Evolutionary conservation across 2,113 vertebrate species (phyloP), one percentile per base, ranked within the genome.

Genomic region (Colius striatus): DNA sequence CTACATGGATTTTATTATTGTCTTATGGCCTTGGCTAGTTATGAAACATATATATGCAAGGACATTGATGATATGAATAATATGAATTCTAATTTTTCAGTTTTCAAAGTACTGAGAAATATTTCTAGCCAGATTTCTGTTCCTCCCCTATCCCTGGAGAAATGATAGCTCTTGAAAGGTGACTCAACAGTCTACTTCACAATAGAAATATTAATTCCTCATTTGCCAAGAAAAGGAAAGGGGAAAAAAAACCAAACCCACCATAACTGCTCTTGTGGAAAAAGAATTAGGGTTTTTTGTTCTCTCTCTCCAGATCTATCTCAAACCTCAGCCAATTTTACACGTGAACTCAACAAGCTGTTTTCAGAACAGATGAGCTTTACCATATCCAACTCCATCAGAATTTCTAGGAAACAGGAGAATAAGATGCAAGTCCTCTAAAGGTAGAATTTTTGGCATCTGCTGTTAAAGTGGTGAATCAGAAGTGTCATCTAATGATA

Each of bases 361-460:
- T 61, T 14, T 77, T 79, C 48, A 66, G 67, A 88, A 83, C 51
- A 53, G 55, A 58, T 86, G 48, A 85, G 38, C 62, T 95, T 90
- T 65, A 80, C 65, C 43, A 48, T 72, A 61, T 78, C 86, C 60
- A 93, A 55, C 53, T 92, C 55, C 83, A 93, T 47, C 34, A 86
- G 53, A 60, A 81, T 94, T 90, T 92, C 84, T 92, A 94, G 70
- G 91, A 94, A 97, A 60, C 22, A 25, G 34, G 51, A 88, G 47
- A 93, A 87, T 72, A 93, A 86, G 45, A 76, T 17, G 23, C 21
- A 79, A 63, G 43, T 60, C 38, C 47, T 86, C 84, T 77, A 86
- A 74, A 67, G 55, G 25, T 43, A 80, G 76, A 71, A 22, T 60
- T 93, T 89, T 77, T 71, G 47, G 63, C 61, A 67, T 57, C 38